Conservation (phyloP, 2,888 invertebrate species). For the Melipona bicolor region DNA sequence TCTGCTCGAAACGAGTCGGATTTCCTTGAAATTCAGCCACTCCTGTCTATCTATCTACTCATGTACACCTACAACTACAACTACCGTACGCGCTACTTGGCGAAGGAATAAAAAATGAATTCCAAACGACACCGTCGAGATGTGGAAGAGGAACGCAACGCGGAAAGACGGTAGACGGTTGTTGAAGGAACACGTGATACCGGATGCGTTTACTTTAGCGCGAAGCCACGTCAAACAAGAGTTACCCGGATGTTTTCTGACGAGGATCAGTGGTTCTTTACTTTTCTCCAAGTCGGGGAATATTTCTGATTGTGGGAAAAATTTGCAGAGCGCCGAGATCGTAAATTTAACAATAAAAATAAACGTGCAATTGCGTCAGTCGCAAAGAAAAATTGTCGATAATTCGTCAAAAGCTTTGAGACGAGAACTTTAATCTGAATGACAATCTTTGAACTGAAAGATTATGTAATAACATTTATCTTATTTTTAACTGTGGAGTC, state of each 20-base stretch:
- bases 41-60: not conserved
- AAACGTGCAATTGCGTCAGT: too few species aligned
- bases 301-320: too few species aligned
- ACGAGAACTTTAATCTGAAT: too few species aligned
- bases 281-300: too few species aligned
- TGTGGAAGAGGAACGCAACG: not conserved
- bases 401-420: too few species aligned
- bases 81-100: not conserved
- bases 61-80: not conserved
- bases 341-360: too few species aligned
- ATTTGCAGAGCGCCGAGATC: too few species aligned
- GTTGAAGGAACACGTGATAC: not conserved
- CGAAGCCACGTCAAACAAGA: slow-evolving; percentile 44
- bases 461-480: too few species aligned
- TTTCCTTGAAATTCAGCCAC: not conserved
- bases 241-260: slow-evolving; percentile 35
- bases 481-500: too few species aligned
- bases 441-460: too few species aligned
- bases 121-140: slow-evolving; percentile 31
- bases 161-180: not conserved
- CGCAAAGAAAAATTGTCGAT: too few species aligned
- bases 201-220: slow-evolving; percentile 45
- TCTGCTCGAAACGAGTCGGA: not conserved
- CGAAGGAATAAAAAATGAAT: slow-evolving; percentile 42
- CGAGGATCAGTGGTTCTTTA: slow-evolving; percentile 14